Percentiles rank a stretch among this genome's conserved stretches.
Conservation (phyloP, 2,113 vertebrate species). For the Pantherophis guttatus region DNA sequence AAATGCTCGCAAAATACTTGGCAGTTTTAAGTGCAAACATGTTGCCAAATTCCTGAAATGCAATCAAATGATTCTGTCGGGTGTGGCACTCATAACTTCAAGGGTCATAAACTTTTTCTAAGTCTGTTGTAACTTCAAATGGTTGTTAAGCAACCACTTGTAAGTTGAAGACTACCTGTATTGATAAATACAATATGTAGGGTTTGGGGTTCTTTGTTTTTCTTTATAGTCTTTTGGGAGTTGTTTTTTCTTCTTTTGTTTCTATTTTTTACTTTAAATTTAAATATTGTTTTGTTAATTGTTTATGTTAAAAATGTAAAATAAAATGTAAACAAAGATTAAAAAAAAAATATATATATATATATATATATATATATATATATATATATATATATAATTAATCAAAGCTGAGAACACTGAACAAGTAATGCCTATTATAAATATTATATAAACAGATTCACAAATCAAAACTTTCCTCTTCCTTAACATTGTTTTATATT, state of each 20-base stretch:
- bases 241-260: background rate
- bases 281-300: background rate
- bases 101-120: background rate
- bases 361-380: background rate
- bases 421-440: conserved; percentile 2
- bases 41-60: background rate
- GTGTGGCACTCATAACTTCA: background rate
- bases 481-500: background rate
- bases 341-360: background rate
- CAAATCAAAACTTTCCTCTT: background rate
- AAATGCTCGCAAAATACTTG: background rate
- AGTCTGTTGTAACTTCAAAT: background rate
- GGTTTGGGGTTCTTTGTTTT: background rate
- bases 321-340: background rate
- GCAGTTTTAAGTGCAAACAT: background rate
- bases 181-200: background rate
- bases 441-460: background rate
- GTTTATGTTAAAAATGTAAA: background rate
- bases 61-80: background rate
- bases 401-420: background rate
- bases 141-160: background rate
- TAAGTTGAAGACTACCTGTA: background rate
- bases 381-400: too few relatives aligned
- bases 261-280: background rate
- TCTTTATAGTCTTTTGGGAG: background rate